Evolutionary conservation across 1,140 invertebrate genomes (phyloP).

Genomic region (Lepeophtheirus salmonis): DNA sequence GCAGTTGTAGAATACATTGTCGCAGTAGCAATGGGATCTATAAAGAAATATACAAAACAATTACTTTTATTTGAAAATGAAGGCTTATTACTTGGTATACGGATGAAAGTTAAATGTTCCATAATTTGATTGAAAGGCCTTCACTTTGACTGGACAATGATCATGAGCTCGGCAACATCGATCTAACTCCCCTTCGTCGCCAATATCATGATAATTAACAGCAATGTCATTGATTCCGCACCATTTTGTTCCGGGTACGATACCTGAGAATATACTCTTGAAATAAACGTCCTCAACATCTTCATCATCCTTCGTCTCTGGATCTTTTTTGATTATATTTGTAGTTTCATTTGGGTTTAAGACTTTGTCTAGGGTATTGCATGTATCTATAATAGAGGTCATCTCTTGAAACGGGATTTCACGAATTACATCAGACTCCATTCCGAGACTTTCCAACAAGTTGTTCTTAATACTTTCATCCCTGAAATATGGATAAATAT

Average conservation of each 20-base stretch:
- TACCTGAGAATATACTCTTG: background rate
- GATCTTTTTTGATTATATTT: no score
- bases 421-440: no score
- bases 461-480: no score
- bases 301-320: no score
- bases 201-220: conserved; percentile 13
- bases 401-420: no score
- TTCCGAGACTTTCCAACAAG: no score
- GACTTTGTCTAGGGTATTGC: no score
- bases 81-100: conserved; percentile 51
- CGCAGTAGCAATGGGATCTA: conserved; percentile 62
- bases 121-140: conserved; percentile 48
- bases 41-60: conserved; percentile 19
- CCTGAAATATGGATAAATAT: no score
- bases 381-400: no score
- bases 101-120: conserved; percentile 60
- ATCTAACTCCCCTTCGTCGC: conserved; percentile 37
- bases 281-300: no score
- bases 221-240: conserved; percentile 15
- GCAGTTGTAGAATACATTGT: conserved; percentile 57
- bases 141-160: conserved; percentile 51
- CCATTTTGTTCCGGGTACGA: conserved; percentile 14
- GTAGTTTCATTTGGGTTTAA: no score
- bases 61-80: background rate
- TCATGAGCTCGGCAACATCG: conserved; percentile 67